phyloP scores from a whole-genome alignment of 2,113 vertebrate species.

The Ameiurus melas region DNA sequence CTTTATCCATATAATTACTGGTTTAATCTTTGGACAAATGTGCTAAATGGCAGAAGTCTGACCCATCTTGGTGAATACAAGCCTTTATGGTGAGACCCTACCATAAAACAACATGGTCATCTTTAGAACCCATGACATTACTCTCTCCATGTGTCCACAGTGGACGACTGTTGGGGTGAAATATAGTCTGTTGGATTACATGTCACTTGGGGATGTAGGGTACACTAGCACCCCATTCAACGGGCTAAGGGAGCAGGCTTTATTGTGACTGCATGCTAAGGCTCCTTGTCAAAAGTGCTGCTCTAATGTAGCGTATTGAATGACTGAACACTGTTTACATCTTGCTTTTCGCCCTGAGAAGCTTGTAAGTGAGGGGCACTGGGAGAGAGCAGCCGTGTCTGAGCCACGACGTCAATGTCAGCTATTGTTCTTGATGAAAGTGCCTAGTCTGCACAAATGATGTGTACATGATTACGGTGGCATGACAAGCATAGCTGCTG shows the following conservation, averaged over 20 bases:
- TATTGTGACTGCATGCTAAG: constrained; percentile 64
- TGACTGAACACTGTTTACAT: constrained; percentile 75
- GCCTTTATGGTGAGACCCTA: background rate
- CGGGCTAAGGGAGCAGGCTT: constrained; percentile 55
- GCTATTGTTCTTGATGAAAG: constrained; percentile 55
- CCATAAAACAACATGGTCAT: background rate
- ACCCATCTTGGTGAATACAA: background rate
- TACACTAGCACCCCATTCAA: constrained; percentile 66
- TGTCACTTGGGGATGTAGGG: constrained; percentile 66
- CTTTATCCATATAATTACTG: background rate
- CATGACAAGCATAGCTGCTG: constrained; percentile 41
- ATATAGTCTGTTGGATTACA: constrained; percentile 67
- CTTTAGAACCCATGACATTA: background rate
- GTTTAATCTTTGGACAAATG: constrained; percentile 3
- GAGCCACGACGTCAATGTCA: constrained; percentile 47
- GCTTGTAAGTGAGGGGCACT: constrained; percentile 56
- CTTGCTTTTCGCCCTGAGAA: constrained; percentile 60
- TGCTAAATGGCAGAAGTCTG: background rate
- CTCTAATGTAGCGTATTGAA: constrained; percentile 72
- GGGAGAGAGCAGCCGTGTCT: constrained; percentile 51
- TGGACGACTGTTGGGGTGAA: constrained; percentile 72
- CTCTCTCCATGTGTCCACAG: constrained; percentile 58
- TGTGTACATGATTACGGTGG: constrained; percentile 48
- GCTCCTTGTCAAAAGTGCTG: constrained; percentile 69
- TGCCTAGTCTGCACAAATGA: constrained; percentile 48